These are phyloP conservation scores for Tenthredo livida DNA, from an alignment of 2,888 invertebrate species.

Conservation along the genomic window DNA sequence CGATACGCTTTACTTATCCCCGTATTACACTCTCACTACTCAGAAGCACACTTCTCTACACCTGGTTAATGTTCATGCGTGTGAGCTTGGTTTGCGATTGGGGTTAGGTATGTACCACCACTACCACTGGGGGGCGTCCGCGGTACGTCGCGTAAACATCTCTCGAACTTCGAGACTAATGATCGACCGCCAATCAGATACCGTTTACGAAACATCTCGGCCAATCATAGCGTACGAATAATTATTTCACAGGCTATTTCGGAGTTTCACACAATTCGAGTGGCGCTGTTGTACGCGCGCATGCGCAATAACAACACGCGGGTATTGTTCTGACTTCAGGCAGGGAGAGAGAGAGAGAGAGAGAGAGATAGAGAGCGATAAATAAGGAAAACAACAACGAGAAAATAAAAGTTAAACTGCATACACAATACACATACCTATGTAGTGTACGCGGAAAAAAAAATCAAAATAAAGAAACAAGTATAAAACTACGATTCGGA, in stretches of 20 bases:
- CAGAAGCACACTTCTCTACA: conserved; percentile 30
- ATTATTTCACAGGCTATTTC: too few relatives aligned
- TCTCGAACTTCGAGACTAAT: conserved; percentile 40
- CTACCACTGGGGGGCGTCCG: conserved; percentile 35
- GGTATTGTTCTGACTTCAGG: not conserved
- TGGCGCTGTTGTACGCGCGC: conserved; percentile 37
- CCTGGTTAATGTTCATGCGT: conserved; percentile 47
- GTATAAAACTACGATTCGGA: not conserved
- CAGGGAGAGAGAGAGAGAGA: not conserved
- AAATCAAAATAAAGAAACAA: not conserved
- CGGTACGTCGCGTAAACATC: conserved; percentile 47
- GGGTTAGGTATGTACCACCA: too few relatives aligned
- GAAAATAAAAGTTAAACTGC: not conserved
- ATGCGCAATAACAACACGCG: conserved; percentile 13
- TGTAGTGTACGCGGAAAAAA: not conserved
- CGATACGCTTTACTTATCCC: conserved; percentile 30
- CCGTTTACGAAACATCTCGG: not conserved
- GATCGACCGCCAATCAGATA: conserved; percentile 26
- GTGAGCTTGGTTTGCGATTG: conserved; percentile 46
- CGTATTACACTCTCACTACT: conserved; percentile 50
- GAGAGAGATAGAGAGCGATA: not conserved
- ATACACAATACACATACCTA: too few relatives aligned
- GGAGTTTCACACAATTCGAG: not conserved
- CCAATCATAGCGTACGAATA: not conserved
- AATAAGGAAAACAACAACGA: not conserved